These are phyloP conservation scores for Collichthys lucidus DNA, from an alignment of 2,113 vertebrate genomes.

Conservation along the genomic window DNA sequence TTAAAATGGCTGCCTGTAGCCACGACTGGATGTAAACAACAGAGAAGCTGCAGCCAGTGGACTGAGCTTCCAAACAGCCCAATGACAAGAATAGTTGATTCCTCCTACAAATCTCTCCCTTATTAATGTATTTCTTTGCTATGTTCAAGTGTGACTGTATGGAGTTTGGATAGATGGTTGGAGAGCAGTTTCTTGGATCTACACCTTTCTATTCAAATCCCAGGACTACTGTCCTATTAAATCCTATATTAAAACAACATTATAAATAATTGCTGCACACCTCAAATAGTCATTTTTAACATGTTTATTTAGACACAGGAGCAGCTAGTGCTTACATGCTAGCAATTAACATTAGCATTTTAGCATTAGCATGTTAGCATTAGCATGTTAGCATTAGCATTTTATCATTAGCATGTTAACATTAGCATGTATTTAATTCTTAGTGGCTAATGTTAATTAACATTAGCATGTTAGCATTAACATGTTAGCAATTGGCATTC, in stretches of 20 bases:
- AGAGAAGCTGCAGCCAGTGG: constrained; percentile 32
- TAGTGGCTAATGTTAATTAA: too few relatives aligned
- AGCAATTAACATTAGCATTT: too few relatives aligned
- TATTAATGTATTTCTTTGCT: constrained; percentile 18
- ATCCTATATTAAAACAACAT: background rate
- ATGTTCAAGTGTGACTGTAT: background rate
- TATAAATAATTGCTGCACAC: background rate
- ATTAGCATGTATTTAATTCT: too few relatives aligned
- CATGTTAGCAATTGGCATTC: too few relatives aligned
- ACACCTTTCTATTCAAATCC: background rate
- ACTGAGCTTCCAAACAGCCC: background rate
- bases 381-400: too few relatives aligned
- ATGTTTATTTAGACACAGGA: too few relatives aligned
- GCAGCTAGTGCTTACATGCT: too few relatives aligned
- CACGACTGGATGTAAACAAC: constrained; percentile 55
- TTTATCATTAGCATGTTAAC: too few relatives aligned
- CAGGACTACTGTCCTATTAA: background rate
- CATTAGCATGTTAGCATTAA: too few relatives aligned
- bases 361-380: too few relatives aligned
- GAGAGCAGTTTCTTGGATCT: background rate
- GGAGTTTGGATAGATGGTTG: background rate
- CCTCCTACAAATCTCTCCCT: background rate
- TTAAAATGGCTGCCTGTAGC: constrained; percentile 71
- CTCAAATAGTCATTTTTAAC: too few relatives aligned
- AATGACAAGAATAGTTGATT: background rate